Conservation (phyloP, 2,797 vertebrate species). For the Clarias pachynema region DNA sequence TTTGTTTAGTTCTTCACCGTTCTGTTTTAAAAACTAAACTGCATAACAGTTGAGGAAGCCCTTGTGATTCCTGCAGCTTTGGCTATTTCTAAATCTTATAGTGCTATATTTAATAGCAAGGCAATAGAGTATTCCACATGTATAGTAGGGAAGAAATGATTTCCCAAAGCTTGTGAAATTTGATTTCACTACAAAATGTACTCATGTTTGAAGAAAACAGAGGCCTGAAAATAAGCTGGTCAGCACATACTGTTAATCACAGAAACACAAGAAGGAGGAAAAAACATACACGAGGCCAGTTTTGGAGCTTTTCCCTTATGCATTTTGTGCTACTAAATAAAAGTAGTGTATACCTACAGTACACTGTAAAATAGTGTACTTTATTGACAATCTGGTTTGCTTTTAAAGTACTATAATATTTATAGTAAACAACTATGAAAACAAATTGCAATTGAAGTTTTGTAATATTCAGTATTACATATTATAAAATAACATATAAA, state of each 20-base stretch:
- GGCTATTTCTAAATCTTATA: background rate
- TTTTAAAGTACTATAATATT: background rate
- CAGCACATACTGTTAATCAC: background rate
- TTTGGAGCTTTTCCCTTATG: background rate
- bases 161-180: background rate
- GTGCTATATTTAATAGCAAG: background rate
- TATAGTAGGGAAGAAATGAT: background rate
- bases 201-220: background rate
- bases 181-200: constrained; percentile 9
- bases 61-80: background rate
- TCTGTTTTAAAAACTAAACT: background rate
- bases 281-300: background rate
- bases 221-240: background rate
- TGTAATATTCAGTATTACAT: background rate
- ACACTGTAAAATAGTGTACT: background rate
- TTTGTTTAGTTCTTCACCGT: background rate
- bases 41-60: background rate
- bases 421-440: background rate
- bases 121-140: background rate
- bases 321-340: background rate
- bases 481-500: background rate
- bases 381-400: background rate
- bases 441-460: background rate
- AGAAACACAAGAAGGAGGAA: background rate
- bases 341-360: background rate